These are phyloP conservation scores for Lamellibrachia luymesi DNA, from an alignment of 1,140 invertebrate species.

Conservation along the genomic window DNA sequence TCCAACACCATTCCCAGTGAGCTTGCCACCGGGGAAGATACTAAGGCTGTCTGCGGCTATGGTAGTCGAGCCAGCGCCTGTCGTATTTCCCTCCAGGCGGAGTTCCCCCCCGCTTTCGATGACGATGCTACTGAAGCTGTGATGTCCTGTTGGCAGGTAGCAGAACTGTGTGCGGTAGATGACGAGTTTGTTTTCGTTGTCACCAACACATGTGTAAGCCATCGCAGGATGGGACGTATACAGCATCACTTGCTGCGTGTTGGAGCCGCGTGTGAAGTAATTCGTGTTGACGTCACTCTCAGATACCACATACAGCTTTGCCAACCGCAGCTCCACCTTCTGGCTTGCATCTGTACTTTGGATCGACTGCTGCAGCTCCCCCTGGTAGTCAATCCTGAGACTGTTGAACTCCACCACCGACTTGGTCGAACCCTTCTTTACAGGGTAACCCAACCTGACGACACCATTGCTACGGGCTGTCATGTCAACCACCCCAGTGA, in stretches of 20 bases:
- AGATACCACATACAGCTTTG: slow-evolving; percentile 30
- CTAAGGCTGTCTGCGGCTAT: slow-evolving; percentile 35
- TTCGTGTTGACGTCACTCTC: background rate
- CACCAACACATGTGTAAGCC: background rate
- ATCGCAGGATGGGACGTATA: background rate
- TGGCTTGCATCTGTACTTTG: slow-evolving; percentile 28
- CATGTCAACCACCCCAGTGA: slow-evolving; percentile 30
- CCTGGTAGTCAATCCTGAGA: slow-evolving; percentile 33
- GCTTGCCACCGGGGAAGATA: slow-evolving; percentile 36
- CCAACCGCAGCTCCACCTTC: slow-evolving; percentile 29
- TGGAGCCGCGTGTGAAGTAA: background rate
- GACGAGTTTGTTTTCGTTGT: slow-evolving; percentile 10
- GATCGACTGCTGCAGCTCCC: slow-evolving; percentile 30
- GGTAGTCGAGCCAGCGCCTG: slow-evolving; percentile 34
- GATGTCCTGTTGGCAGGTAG: slow-evolving; percentile 30
- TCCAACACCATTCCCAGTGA: slow-evolving; percentile 37
- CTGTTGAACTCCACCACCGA: slow-evolving; percentile 20
- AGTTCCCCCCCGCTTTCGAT: slow-evolving; percentile 37
- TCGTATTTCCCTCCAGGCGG: slow-evolving; percentile 32
- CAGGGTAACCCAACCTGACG: background rate
- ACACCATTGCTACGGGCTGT: background rate
- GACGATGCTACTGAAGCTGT: slow-evolving; percentile 33
- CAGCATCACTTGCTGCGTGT: background rate
- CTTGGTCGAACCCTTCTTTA: background rate
- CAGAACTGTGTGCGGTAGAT: slow-evolving; percentile 34